Evolutionary conservation across 2,888 invertebrate genomes (phyloP).

Genomic region (Resseliella maxima): DNA sequence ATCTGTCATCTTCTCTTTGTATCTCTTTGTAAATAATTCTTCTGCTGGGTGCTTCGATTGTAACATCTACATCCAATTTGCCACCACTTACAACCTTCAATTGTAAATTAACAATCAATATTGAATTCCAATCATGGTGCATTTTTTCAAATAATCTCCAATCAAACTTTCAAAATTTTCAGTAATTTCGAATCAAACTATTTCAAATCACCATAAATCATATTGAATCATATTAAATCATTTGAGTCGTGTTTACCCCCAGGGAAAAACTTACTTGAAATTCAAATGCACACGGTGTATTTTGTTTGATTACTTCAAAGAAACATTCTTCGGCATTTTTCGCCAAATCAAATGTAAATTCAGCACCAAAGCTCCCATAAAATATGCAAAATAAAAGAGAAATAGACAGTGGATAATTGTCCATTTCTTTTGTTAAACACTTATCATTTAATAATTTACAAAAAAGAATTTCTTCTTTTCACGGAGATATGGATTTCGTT

Average conservation of each 20-base stretch:
- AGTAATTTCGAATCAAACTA: too few relatives aligned
- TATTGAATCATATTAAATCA: too few relatives aligned
- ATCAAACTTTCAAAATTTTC: too few relatives aligned
- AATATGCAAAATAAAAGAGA: too few relatives aligned
- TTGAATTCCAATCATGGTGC: too few relatives aligned
- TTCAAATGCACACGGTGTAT: neutral
- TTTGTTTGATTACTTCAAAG: neutral
- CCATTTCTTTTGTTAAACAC: too few relatives aligned
- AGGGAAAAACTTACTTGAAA: conserved; percentile 19
- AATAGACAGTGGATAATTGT: too few relatives aligned
- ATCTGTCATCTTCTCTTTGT: neutral
- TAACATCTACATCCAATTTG: neutral
- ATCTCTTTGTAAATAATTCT: neutral
- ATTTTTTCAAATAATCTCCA: neutral
- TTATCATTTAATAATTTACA: too few relatives aligned
- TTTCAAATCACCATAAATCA: too few relatives aligned
- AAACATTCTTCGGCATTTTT: neutral
- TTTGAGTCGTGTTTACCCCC: too few relatives aligned
- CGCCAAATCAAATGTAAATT: neutral
- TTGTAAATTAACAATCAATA: neutral
- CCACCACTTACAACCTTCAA: neutral
- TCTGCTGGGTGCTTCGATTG: neutral
- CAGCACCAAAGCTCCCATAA: neutral
- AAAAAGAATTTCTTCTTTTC: too few relatives aligned
- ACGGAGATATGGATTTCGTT: too few relatives aligned